Evolutionary conservation across 2,888 invertebrate species (phyloP), one percentile per base, ranked within the genome.

Genomic region (Automeris io): DNA sequence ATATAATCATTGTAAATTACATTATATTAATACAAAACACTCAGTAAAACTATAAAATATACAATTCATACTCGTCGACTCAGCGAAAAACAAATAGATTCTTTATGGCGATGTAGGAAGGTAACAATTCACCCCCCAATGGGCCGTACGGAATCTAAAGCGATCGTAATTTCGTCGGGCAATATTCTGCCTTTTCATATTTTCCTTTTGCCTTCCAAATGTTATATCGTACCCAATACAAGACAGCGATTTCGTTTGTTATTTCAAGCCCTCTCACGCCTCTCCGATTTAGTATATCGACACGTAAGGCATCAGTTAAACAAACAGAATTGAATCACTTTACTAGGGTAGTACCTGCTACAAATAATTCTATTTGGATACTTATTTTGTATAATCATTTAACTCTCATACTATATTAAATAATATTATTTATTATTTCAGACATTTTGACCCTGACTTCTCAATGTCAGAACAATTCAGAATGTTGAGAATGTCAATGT

Each of bases 111-210:
- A 79, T 72, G 78, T 74, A 71, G 64, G 70, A 77, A 81, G 80
- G 79, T 79, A 78, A 83, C 80, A 83, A 81, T 82, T 81, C 74
- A 76, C 72, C 77, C 69, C 75, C 74, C 79, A 77, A 82, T 81
- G 73, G 80, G 71, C 72, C 73, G 76, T 74, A 70, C 59, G 70
- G 78, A 81, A 79, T 82, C 82, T 72, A 81, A 83, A 82, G 73
- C 74, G 80, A 81, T 80, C 78, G 82, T 82, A 83, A 85, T 85
- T 81, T 81, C 70, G 81, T 74, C 77, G 74, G 76, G 79, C 78
- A 78, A 85, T 82, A 81, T 82, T 81, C 76, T 61, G 75, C 72
- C 75, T 80, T 83, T 80, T 78, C 82, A 85, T 83, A 82, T 82
- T 83, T 82, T 77, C 75, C 69, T 74, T 72, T 78, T 76, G 69